Evolutionary conservation across 2,113 vertebrate genomes (phyloP).

Genomic region (Malurus elegans): DNA sequence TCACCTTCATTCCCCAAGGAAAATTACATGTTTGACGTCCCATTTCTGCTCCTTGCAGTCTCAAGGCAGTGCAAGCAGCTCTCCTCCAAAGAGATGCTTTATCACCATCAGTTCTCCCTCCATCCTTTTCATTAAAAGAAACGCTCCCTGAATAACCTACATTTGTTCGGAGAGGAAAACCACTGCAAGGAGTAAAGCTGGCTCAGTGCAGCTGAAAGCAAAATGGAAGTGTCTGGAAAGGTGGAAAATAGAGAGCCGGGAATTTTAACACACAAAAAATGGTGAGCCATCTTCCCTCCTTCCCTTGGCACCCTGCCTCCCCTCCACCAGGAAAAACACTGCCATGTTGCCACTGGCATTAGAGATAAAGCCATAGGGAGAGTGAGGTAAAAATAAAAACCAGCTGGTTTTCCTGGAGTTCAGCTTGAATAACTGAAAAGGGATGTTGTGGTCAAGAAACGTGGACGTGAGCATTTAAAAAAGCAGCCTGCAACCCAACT

Average conservation of each 20-base stretch:
- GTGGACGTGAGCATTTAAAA: not conserved
- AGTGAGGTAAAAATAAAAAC: not conserved
- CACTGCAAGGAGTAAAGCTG: slow-evolving; percentile 45
- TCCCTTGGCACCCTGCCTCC: not conserved
- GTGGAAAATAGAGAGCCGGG: not conserved
- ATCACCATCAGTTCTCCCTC: slow-evolving; percentile 53
- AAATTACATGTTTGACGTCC: not conserved
- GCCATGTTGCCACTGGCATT: not conserved
- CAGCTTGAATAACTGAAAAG: not conserved
- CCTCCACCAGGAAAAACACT: not conserved
- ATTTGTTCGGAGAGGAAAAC: slow-evolving; percentile 23
- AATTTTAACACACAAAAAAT: not conserved
- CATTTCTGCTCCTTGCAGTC: slow-evolving; percentile 24
- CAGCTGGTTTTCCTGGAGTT: not conserved
- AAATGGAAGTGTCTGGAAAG: slow-evolving; percentile 59
- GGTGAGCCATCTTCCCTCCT: not conserved
- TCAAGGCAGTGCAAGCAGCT: not conserved
- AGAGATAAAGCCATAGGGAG: not conserved
- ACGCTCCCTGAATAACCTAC: slow-evolving; percentile 55
- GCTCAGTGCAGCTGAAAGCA: slow-evolving; percentile 18
- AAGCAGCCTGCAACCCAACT: not conserved
- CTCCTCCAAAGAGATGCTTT: slow-evolving; percentile 43
- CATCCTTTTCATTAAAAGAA: slow-evolving; percentile 61
- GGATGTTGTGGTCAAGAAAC: not conserved
- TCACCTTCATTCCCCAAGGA: not conserved